A percentile compares a stretch with the other conserved stretches of the same genome.
phyloP scores from a whole-genome alignment of 2,888 invertebrate species.

The Thymelicus sylvestris region DNA sequence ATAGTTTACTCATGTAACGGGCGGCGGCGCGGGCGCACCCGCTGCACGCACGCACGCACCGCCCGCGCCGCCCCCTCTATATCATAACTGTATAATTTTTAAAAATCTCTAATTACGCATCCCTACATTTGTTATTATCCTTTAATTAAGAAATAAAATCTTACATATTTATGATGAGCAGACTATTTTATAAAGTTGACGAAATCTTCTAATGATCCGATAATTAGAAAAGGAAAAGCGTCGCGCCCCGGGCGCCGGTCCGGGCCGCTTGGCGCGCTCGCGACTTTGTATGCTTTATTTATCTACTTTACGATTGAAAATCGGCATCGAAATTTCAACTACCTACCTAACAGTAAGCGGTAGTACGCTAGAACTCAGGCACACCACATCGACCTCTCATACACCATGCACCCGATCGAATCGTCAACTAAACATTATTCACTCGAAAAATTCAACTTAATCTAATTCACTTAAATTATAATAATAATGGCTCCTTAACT shows the following conservation, averaged over 20 bases:
- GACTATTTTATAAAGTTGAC: slow-evolving; percentile 83
- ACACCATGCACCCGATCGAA: slow-evolving; percentile 81
- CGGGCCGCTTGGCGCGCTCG: slow-evolving; percentile 58
- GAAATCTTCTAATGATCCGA: slow-evolving; percentile 80
- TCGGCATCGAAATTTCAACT: slow-evolving; percentile 83
- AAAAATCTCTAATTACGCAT: slow-evolving; percentile 85
- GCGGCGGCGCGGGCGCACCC: slow-evolving; percentile 32
- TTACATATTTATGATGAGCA: slow-evolving; percentile 83
- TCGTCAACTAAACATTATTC: slow-evolving; percentile 79
- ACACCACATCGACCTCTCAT: slow-evolving; percentile 82
- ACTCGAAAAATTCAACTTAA: slow-evolving; percentile 84
- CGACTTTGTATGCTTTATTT: slow-evolving; percentile 77
- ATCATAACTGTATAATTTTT: slow-evolving; percentile 84
- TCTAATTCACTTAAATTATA: slow-evolving; percentile 81
- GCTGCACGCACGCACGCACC: slow-evolving; percentile 29
- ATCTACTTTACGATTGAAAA: slow-evolving; percentile 82
- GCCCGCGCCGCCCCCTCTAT: slow-evolving; percentile 45
- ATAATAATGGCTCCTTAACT: slow-evolving; percentile 83
- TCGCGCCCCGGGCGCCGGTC: slow-evolving; percentile 53
- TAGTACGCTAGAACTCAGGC: slow-evolving; percentile 82
- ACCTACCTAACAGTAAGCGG: slow-evolving; percentile 85
- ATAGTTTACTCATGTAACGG: slow-evolving; percentile 83
- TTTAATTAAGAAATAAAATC: slow-evolving; percentile 85
- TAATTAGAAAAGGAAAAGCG: slow-evolving; percentile 80
- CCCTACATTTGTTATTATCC: slow-evolving; percentile 84